Conservation (phyloP, 2,113 vertebrate genomes). For the Rousettus leschenaultii region DNA sequence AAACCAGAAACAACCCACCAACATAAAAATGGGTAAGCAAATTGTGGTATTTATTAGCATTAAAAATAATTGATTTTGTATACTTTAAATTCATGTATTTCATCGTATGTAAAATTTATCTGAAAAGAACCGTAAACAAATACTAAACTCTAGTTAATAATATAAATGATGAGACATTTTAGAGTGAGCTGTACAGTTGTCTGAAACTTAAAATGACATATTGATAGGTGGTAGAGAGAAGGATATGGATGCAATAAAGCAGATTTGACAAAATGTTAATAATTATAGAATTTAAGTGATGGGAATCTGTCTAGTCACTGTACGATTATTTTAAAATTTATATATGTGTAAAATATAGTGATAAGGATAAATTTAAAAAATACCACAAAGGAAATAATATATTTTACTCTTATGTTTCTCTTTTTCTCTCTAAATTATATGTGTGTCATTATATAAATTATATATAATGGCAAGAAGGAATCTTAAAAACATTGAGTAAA, state of each 20-base stretch:
- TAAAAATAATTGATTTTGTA: background rate
- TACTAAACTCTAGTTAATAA: background rate
- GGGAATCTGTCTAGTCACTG: background rate
- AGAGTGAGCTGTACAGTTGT: background rate
- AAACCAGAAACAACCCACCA: background rate
- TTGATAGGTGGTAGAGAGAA: background rate
- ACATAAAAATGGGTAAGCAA: background rate
- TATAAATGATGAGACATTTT: background rate
- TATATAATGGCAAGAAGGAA: background rate
- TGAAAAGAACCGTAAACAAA: background rate
- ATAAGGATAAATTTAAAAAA: background rate
- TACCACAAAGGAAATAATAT: background rate
- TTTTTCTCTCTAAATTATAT: no score
- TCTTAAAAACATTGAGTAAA: background rate
- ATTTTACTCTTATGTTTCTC: no score
- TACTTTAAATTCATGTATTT: background rate
- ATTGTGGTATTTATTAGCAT: background rate
- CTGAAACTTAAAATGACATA: background rate
- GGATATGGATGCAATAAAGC: background rate
- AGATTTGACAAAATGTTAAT: background rate
- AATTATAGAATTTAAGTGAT: background rate
- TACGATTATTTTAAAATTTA: background rate
- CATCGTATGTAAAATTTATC: background rate
- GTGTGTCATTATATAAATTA: no score
- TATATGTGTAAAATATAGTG: background rate